Evolutionary conservation across 23 tunicate species (phyloP), one percentile per base, ranked within the genome.

Genomic region (Halocynthia roretzi): DNA sequence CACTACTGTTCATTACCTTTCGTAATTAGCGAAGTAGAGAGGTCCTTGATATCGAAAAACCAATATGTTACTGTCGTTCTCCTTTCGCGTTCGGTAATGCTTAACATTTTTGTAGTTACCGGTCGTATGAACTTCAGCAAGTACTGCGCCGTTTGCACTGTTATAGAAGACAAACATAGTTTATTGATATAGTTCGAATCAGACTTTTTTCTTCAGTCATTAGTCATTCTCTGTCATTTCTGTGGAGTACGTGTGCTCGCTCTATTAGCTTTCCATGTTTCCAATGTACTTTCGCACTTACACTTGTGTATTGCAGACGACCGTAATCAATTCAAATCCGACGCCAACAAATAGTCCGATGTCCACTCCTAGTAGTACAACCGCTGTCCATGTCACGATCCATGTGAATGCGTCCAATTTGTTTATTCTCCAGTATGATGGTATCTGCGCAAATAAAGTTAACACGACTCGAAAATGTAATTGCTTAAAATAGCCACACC

Each of bases 351-450:
- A 50, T 0, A 92, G 76, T 0, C 98, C 98, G 11, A 86, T 52
- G 54, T 86, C 90, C 11, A 92, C 98, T 54, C 92, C 87, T 53
- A 92, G 78, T 10, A 92, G 75, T 6, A 92, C 79, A 14, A 92
- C 98, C 17, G 70, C 69, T n/a, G 78, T 60, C 92, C 98, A 92
- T 63, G 98, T 82, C 48, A 86, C 86, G n/a, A 82, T 58, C 98
- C 98, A 92, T 7, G 67, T 67, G n/a, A 86, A 52, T 12, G 87
- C 82, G 66, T 92, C 98, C 18, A 85, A 51, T 67, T 82, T 92
- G 70, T 92, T 81, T 11, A 92, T 77, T 68, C 67, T 68, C 92
- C 92, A 92, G 51, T 82, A 62, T 7, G 79, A 20, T 51, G 52
- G 68, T 76, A 68, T 74, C 78, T 74, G 62, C 44, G 44, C 44